These are phyloP conservation scores for Guaruba guarouba DNA, from an alignment of 2,113 vertebrate species.

Conservation along the genomic window DNA sequence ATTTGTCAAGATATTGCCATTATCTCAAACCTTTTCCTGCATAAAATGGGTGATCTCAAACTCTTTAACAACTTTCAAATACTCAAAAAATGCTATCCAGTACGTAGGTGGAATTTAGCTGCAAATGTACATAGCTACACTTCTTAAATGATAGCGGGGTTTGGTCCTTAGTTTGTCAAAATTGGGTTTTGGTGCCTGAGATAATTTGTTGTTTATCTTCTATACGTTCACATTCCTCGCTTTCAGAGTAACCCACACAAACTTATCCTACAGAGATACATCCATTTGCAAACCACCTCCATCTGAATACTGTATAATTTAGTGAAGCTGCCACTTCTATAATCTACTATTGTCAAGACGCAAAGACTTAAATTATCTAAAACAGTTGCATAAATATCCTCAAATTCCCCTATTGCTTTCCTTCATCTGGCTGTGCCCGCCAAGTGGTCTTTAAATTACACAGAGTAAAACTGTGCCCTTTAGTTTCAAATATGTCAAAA, in stretches of 20 bases:
- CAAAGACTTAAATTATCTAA: slow-evolving; percentile 19
- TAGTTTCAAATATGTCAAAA: background rate
- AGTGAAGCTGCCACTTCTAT: background rate
- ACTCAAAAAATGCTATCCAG: background rate
- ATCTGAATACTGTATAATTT: slow-evolving; percentile 27
- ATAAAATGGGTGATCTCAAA: background rate
- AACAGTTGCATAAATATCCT: slow-evolving; percentile 16
- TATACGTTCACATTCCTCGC: background rate
- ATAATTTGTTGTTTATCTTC: slow-evolving; percentile 6
- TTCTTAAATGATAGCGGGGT: background rate
- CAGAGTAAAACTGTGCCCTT: background rate
- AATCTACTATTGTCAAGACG: background rate
- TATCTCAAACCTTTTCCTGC: background rate
- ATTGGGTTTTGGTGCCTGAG: background rate
- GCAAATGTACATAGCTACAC: background rate
- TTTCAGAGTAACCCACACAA: slow-evolving; percentile 32
- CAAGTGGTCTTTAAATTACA: background rate
- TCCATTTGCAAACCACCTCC: slow-evolving; percentile 22
- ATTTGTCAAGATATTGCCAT: background rate
- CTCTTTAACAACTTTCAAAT: background rate
- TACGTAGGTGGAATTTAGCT: slow-evolving; percentile 16
- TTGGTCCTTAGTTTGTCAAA: slow-evolving; percentile 10
- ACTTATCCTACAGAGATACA: background rate
- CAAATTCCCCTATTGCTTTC: background rate
- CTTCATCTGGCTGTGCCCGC: background rate